Evolutionary conservation across 23 tunicate species (phyloP).

Genomic region (Pegea sp.): DNA sequence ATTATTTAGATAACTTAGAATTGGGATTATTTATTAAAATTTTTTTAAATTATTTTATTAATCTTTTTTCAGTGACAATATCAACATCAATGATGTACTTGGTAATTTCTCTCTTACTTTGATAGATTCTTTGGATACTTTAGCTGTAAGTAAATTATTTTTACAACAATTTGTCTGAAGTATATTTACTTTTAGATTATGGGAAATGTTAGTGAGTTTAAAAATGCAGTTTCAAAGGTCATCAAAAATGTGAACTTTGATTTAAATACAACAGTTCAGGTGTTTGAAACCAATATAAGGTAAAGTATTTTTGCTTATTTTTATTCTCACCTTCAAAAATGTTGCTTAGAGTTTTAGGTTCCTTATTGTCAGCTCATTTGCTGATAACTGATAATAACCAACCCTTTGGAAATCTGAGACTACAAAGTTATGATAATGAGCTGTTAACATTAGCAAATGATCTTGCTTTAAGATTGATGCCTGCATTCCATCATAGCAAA

Average conservation of each 20-base stretch:
- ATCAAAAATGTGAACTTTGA: constrained; percentile 53
- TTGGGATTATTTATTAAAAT: no score
- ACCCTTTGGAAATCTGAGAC: constrained; percentile 77
- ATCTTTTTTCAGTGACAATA: constrained; percentile 26
- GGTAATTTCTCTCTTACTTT: constrained; percentile 87
- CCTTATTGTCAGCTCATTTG: constrained; percentile 66
- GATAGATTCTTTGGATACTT: constrained; percentile 73
- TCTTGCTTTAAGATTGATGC: constrained; percentile 68
- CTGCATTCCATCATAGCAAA: constrained; percentile 59
- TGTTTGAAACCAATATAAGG: constrained; percentile 87
- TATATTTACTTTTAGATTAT: constrained; percentile 11
- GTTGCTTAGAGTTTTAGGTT: constrained; percentile 60
- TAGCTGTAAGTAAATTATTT: constrained; percentile 35
- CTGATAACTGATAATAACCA: constrained; percentile 54
- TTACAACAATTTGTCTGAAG: neutral
- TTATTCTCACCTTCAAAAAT: neutral
- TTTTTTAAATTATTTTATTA: neutral
- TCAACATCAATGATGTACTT: constrained; percentile 95
- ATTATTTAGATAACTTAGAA: no score
- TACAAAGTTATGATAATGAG: constrained; percentile 35
- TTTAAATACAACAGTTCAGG: constrained; percentile 78
- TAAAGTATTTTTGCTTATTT: constrained; percentile 3
- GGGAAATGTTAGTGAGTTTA: constrained; percentile 65
- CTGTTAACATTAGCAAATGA: constrained; percentile 59
- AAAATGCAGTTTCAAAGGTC: constrained; percentile 48